These are phyloP conservation scores for Drosophila ogumai DNA, from an alignment of 1,140 invertebrate species.

Conservation along the genomic window DNA sequence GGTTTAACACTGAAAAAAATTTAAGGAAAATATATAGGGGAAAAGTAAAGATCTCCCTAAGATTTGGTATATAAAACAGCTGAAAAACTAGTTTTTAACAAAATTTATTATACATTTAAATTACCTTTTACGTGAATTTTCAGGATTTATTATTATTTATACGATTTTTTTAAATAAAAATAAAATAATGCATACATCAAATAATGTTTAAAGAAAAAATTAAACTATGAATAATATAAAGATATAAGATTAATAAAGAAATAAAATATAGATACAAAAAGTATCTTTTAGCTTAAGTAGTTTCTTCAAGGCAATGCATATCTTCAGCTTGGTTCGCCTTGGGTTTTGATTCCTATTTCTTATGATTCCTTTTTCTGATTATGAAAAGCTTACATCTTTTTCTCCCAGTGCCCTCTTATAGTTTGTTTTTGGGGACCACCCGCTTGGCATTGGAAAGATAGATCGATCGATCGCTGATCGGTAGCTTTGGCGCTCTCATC, in stretches of 20 bases:
- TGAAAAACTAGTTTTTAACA: too few species aligned
- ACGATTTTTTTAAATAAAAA: too few species aligned
- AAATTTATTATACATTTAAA: too few species aligned
- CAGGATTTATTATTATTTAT: too few species aligned
- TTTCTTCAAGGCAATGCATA: neutral
- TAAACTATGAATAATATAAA: too few species aligned
- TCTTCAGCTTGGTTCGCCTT: too few species aligned
- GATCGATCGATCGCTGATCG: conserved; percentile 51
- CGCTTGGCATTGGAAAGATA: conserved; percentile 50
- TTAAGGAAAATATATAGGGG: too few species aligned
- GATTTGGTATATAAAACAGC: too few species aligned
- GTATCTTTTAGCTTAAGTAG: neutral
- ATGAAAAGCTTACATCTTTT: neutral
- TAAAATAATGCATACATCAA: too few species aligned
- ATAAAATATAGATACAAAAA: neutral
- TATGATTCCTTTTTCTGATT: neutral
- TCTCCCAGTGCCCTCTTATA: neutral
- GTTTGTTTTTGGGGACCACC: conserved; percentile 55
- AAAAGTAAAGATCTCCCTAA: neutral
- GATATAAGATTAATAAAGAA: too few species aligned
- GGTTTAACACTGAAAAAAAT: conserved; percentile 6
- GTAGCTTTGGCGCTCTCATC: conserved; percentile 71
- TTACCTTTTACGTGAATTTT: too few species aligned
- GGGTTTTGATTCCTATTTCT: neutral
- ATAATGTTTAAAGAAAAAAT: too few species aligned